These are phyloP conservation scores for Drosophila nannoptera DNA, from an alignment of 1,140 invertebrate genomes.

Conservation along the genomic window DNA sequence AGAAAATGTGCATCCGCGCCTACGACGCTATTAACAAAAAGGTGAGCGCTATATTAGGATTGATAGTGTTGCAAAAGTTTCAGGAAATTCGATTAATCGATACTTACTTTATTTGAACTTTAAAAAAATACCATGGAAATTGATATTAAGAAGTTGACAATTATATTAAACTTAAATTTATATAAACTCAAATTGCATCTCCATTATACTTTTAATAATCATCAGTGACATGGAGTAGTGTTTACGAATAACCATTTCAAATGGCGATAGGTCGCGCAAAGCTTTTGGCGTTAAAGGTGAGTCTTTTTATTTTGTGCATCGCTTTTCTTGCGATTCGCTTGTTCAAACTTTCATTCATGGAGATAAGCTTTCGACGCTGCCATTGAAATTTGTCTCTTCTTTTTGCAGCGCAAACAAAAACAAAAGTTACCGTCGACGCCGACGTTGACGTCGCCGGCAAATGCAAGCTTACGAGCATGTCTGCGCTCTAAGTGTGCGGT, in stretches of 20 bases:
- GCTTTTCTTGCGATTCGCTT: slow-evolving; percentile 49
- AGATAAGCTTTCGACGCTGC: slow-evolving; percentile 54
- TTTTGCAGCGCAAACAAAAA: slow-evolving; percentile 65
- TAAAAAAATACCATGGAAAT: too few relatives aligned
- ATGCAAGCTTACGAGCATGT: slow-evolving; percentile 47
- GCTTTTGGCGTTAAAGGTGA: slow-evolving; percentile 9
- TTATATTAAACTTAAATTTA: too few relatives aligned
- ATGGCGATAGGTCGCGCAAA: slow-evolving; percentile 17
- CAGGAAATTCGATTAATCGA: too few relatives aligned
- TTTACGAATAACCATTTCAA: neutral
- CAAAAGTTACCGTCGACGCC: slow-evolving; percentile 53
- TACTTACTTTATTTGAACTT: too few relatives aligned
- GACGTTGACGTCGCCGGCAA: slow-evolving; percentile 53
- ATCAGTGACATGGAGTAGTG: too few relatives aligned
- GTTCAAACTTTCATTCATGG: slow-evolving; percentile 59
- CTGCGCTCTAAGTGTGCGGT: slow-evolving; percentile 6
- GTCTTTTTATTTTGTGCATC: slow-evolving; percentile 39
- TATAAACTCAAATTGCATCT: too few relatives aligned
- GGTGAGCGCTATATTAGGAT: too few relatives aligned
- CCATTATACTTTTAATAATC: too few relatives aligned
- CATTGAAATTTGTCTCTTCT: slow-evolving; percentile 67
- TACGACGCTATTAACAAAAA: too few relatives aligned
- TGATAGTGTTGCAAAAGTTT: too few relatives aligned
- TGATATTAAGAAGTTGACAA: too few relatives aligned
- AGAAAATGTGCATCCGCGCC: too few relatives aligned